Evolutionary conservation across 2,113 vertebrate species (phyloP).

Genomic region (Tragelaphus buxtoni): DNA sequence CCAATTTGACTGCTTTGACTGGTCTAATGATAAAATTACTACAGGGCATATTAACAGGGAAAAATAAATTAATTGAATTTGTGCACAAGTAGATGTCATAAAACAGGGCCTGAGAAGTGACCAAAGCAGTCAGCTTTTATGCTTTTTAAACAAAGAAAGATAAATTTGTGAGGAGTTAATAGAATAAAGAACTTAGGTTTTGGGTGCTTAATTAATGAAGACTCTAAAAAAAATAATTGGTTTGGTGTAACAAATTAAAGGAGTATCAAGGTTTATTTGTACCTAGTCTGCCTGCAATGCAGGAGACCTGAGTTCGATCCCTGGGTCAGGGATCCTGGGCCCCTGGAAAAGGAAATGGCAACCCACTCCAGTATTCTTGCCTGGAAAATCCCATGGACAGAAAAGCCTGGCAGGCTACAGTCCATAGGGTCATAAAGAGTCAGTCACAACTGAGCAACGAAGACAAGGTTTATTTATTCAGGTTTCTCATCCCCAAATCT

Average conservation of each 20-base stretch:
- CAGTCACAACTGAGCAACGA: background rate
- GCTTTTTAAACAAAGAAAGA: background rate
- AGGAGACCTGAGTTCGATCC: background rate
- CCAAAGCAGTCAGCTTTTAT: background rate
- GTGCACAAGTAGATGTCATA: background rate
- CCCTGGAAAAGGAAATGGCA: background rate
- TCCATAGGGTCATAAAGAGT: background rate
- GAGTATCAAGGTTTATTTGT: background rate
- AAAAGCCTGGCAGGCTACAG: background rate
- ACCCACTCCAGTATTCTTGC: background rate
- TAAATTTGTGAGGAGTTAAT: background rate
- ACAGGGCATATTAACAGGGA: background rate
- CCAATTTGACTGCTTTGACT: background rate
- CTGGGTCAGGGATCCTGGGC: background rate
- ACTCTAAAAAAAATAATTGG: background rate
- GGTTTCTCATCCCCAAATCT: background rate
- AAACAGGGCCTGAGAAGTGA: background rate
- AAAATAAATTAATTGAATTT: background rate
- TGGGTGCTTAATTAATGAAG: background rate
- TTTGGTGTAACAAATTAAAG: background rate
- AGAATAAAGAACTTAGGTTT: background rate
- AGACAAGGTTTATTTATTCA: background rate
- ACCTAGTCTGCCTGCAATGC: rapidly evolving
- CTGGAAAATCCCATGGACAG: background rate
- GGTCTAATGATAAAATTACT: background rate